Base-by-base conservation (phyloP, 2,797 vertebrate genomes). In the Sternarchorhynchus goeldii region DNA sequence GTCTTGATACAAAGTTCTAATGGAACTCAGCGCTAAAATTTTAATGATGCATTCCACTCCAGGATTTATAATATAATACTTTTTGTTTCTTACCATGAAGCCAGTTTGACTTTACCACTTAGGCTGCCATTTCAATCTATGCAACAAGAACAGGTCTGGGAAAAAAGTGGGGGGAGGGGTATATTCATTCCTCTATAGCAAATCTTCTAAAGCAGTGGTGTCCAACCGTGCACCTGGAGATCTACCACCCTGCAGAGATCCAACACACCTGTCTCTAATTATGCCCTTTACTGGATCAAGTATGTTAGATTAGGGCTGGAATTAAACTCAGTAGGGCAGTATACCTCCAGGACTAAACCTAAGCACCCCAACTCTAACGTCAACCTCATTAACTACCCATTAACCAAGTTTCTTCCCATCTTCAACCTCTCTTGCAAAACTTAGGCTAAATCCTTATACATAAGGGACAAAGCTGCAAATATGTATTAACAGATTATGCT, bases 401-500 rank as follows among this genome's bases (percentile, higher is more conserved):
- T 39, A 4, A 7, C 60, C 3, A 32, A 41, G 5, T 29, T 53
- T 18, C 25, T 16, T 16, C 7, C 31, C 16, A 6, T 56, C 31
- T 17, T 17, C 55, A 32, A 56, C 55, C 1, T n/a, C 16, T 29
- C 29, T 20, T 16, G 25, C 41, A 70, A 18, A 56, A 36, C 34
- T 36, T 36, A 36, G 1, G 6, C 6, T 34, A 50, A 4, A 55
- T 18, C 25, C 4, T 7, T 2, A 31, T 8, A 32, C n/a, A 34
- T 34, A 55, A 55, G 5, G 12, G 8, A 20, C n/a, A 68, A 21
- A 68, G 12, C 39, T 68, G 66, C 39, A 53, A 53, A 68, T 53
- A 53, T 68, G 50, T 53, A 31, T 31, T 36, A 21, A 55, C 17
- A 31, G 53, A 55, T 69, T 56, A 20, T 34, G 53, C 68, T 71